These are phyloP conservation scores for Perithous albicinctus DNA, from an alignment of 2,888 invertebrate genomes.

Conservation along the genomic window DNA sequence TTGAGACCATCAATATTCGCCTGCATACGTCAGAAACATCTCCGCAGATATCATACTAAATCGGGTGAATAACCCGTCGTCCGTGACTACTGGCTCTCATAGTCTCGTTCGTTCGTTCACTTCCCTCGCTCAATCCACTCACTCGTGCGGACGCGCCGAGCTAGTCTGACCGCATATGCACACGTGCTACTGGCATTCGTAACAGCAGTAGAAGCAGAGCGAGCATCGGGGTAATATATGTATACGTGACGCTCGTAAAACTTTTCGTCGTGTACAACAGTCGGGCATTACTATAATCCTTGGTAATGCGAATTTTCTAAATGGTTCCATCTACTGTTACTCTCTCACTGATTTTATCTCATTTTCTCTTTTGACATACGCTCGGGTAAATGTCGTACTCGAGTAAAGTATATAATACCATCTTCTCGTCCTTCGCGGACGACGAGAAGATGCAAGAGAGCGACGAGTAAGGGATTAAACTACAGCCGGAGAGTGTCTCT, in stretches of 20 bases:
- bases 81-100: slow-evolving; percentile 42
- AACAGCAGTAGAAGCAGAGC: background rate
- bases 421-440: background rate
- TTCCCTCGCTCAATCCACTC: slow-evolving; percentile 46
- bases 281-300: slow-evolving; percentile 42
- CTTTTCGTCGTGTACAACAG: slow-evolving; percentile 37
- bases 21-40: slow-evolving; percentile 36
- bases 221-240: background rate
- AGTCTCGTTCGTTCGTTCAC: slow-evolving; percentile 49
- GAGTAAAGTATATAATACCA: background rate
- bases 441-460: too few species aligned
- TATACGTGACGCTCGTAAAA: slow-evolving; percentile 26
- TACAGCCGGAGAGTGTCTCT: background rate
- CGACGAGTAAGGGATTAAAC: background rate
- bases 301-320: slow-evolving; percentile 58
- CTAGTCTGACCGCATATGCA: slow-evolving; percentile 10
- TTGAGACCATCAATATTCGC: slow-evolving; percentile 28
- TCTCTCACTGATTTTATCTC: background rate
- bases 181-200: slow-evolving; percentile 42
- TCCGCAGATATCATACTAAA: slow-evolving; percentile 41
- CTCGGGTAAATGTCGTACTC: background rate
- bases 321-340: slow-evolving; percentile 5
- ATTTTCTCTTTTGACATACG: background rate
- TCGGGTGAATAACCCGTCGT: slow-evolving; percentile 38
- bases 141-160: slow-evolving; percentile 49